These are phyloP conservation scores for Physocephala rufipes DNA, from an alignment of 2,888 invertebrate species.

Conservation along the genomic window DNA sequence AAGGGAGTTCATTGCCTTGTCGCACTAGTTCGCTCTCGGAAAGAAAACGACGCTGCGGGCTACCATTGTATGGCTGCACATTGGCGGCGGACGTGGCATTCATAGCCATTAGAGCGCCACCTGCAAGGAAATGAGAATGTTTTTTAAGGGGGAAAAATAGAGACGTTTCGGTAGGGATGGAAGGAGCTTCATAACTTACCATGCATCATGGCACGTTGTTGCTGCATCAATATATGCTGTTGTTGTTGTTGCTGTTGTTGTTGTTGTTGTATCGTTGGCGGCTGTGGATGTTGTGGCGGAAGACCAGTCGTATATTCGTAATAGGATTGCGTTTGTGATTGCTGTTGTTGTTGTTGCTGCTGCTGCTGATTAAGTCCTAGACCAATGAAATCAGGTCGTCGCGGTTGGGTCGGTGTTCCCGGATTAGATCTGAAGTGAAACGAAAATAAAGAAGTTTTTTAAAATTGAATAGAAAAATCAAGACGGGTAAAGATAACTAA, in stretches of 20 bases:
- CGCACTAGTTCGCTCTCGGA: conserved; percentile 84
- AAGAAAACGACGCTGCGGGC: conserved; percentile 81
- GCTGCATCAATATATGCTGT: conserved; percentile 51
- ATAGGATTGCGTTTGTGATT: conserved; percentile 61
- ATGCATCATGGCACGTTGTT: conserved; percentile 59
- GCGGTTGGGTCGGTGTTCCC: conserved; percentile 89
- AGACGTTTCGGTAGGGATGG: not conserved
- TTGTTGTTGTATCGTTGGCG: conserved; percentile 64
- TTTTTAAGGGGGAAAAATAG: conserved; percentile 31
- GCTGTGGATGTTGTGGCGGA: conserved; percentile 64
- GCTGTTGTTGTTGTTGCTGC: conserved; percentile 55
- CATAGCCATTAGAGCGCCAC: conserved; percentile 30
- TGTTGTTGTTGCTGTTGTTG: conserved; percentile 64
- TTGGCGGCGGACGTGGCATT: conserved; percentile 38
- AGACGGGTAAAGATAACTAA: not conserved
- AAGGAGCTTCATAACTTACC: conserved; percentile 47
- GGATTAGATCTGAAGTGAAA: conserved; percentile 81
- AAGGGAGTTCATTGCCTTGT: conserved; percentile 72
- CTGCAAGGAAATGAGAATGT: too few species aligned
- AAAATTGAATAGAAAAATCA: not conserved
- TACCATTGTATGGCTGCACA: conserved; percentile 66
- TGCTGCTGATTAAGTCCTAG: conserved; percentile 73
- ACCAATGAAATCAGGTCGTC: conserved; percentile 88
- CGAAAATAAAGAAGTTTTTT: conserved; percentile 6
- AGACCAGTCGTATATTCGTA: conserved; percentile 64